Evolutionary conservation across 2,888 invertebrate species (phyloP).

Genomic region (Eucriotettix oculatus): DNA sequence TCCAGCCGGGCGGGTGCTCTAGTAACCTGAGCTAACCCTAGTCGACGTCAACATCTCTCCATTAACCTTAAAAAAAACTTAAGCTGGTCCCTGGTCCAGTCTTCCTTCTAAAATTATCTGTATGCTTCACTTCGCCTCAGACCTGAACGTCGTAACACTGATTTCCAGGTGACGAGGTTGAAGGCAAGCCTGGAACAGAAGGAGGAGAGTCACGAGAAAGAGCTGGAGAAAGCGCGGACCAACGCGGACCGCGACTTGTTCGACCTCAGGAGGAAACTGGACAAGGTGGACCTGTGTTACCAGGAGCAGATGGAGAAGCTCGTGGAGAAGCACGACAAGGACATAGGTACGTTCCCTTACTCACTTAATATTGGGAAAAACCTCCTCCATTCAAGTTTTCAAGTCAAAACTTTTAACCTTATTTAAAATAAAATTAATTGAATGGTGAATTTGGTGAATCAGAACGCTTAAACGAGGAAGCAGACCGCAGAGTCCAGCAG

Average conservation of each 20-base stretch:
- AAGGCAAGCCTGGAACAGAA: slow-evolving; percentile 47
- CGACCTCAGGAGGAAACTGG: slow-evolving; percentile 50
- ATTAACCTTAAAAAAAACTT: too few species aligned
- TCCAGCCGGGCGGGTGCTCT: too few species aligned
- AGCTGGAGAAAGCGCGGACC: slow-evolving; percentile 41
- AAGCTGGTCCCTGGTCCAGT: too few species aligned
- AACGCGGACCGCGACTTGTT: slow-evolving; percentile 50
- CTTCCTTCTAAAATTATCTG: too few species aligned
- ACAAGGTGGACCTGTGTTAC: slow-evolving; percentile 57
- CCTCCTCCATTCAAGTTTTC: neutral
- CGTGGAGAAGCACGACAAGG: slow-evolving; percentile 42
- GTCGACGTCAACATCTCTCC: too few species aligned
- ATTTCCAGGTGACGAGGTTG: slow-evolving; percentile 33
- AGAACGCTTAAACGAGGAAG: slow-evolving; percentile 27
- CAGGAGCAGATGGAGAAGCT: slow-evolving; percentile 54
- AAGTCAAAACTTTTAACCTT: too few species aligned
- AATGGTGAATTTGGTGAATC: neutral
- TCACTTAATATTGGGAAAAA: neutral
- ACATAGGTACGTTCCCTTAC: slow-evolving; percentile 37
- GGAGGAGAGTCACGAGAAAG: slow-evolving; percentile 34
- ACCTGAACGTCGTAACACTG: too few species aligned
- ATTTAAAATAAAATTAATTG: neutral
- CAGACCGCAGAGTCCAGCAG: slow-evolving; percentile 24
- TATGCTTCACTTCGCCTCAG: too few species aligned
- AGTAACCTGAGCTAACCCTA: too few species aligned